Evolutionary conservation across 2,888 invertebrate genomes (phyloP).

Genomic region (Eristalis arbustorum): DNA sequence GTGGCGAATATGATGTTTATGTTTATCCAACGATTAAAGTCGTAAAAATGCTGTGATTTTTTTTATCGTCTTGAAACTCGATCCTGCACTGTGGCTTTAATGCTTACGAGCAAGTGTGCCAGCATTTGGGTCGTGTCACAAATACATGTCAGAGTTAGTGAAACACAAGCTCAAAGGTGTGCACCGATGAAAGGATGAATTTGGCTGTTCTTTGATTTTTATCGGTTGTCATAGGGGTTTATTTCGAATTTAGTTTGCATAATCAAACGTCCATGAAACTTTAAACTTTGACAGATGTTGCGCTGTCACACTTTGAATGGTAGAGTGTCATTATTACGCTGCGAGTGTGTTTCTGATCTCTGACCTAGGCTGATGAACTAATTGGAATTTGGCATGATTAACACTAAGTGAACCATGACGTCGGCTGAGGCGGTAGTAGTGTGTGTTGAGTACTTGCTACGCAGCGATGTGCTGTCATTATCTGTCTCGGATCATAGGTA

Average conservation of each 20-base stretch:
- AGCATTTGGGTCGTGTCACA: not conserved
- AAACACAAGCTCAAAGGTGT: not conserved
- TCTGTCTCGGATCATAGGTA: too few species aligned
- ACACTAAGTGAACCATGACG: not conserved
- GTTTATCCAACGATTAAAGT: not conserved
- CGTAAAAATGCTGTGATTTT: not conserved
- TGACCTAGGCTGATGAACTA: not conserved
- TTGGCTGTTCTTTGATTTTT: not conserved
- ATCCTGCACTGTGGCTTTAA: not conserved
- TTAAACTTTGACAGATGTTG: not conserved
- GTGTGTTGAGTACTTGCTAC: too few species aligned
- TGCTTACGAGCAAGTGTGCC: not conserved
- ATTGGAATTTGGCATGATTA: not conserved
- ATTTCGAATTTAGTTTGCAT: not conserved
- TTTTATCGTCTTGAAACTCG: not conserved
- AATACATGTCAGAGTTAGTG: not conserved
- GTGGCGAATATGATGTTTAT: not conserved
- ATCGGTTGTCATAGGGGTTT: not conserved
- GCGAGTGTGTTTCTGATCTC: not conserved
- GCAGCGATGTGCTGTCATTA: too few species aligned
- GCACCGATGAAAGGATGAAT: not conserved
- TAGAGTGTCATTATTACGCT: too few species aligned
- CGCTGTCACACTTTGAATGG: not conserved
- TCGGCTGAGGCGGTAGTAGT: not conserved
- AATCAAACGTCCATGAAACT: not conserved